Evolutionary conservation across 2,888 invertebrate species (phyloP).

Genomic region (Oscheius myriophilus): DNA sequence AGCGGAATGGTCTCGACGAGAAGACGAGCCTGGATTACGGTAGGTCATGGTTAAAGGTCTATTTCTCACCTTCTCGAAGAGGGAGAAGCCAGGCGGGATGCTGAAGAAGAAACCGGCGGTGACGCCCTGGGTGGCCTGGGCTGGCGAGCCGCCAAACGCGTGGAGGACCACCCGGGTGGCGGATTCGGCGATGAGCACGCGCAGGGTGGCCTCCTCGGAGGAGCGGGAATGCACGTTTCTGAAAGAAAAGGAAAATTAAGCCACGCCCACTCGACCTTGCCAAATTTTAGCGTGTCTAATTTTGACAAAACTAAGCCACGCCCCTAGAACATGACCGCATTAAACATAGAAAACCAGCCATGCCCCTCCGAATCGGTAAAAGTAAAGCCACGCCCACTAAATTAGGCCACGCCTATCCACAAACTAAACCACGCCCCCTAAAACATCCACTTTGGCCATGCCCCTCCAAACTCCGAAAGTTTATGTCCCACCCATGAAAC

Average conservation of each 20-base stretch:
- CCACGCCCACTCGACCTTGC: background rate
- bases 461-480: too few relatives aligned
- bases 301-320: too few relatives aligned
- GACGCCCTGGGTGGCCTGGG: slow-evolving; percentile 71
- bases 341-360: too few relatives aligned
- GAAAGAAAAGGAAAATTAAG: slow-evolving; percentile 30
- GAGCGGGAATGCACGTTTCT: slow-evolving; percentile 74
- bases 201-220: slow-evolving; percentile 72
- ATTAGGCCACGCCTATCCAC: too few relatives aligned
- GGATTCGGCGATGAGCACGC: slow-evolving; percentile 69
- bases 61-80: slow-evolving; percentile 30
- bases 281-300: too few relatives aligned
- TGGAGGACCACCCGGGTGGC: slow-evolving; percentile 71
- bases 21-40: slow-evolving; percentile 66
- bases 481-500: too few relatives aligned
- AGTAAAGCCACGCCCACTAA: too few relatives aligned
- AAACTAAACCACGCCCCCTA: too few relatives aligned
- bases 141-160: slow-evolving; percentile 73
- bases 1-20: slow-evolving; percentile 72
- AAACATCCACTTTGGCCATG: too few relatives aligned
- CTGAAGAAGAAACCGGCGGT: slow-evolving; percentile 72
- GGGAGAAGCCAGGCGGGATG: slow-evolving; percentile 71
- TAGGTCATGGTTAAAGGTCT: background rate
- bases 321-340: too few relatives aligned
- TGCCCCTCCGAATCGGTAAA: too few relatives aligned